Evolutionary conservation across 2,113 vertebrate species (phyloP).

Genomic region (Henicopernis longicauda): DNA sequence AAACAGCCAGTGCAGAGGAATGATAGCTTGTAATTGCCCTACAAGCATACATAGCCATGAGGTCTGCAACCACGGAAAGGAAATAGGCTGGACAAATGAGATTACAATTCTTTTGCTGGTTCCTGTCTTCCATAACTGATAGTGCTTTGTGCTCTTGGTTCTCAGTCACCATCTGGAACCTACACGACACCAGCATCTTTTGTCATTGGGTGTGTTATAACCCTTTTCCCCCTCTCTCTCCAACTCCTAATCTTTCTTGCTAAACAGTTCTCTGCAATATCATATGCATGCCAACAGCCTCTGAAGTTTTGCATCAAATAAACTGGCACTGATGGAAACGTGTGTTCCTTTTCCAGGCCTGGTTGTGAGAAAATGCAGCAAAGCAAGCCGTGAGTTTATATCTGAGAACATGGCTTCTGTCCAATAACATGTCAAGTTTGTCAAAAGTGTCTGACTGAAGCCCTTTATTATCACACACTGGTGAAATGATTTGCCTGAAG

Average conservation of each 20-base stretch:
- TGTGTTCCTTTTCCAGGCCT: conserved; percentile 56
- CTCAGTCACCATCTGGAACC: not conserved
- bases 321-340: conserved; percentile 32
- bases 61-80: not conserved
- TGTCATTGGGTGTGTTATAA: not conserved
- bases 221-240: not conserved
- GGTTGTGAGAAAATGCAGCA: conserved; percentile 68
- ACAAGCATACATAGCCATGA: not conserved
- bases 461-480: conserved; percentile 50
- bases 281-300: not conserved
- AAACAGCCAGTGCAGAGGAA: not conserved
- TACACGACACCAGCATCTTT: not conserved
- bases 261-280: not conserved
- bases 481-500: conserved; percentile 70
- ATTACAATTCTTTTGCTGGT: not conserved
- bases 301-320: conserved; percentile 41
- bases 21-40: not conserved
- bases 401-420: conserved; percentile 64
- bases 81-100: not conserved
- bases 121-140: not conserved
- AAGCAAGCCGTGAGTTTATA: conserved; percentile 65
- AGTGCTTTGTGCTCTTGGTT: not conserved
- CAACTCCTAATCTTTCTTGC: not conserved
- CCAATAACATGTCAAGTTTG: conserved; percentile 73
- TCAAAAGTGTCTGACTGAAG: conserved; percentile 75